Evolutionary conservation across 2,113 vertebrate species (phyloP).

Genomic region (Nerophis ophidion): DNA sequence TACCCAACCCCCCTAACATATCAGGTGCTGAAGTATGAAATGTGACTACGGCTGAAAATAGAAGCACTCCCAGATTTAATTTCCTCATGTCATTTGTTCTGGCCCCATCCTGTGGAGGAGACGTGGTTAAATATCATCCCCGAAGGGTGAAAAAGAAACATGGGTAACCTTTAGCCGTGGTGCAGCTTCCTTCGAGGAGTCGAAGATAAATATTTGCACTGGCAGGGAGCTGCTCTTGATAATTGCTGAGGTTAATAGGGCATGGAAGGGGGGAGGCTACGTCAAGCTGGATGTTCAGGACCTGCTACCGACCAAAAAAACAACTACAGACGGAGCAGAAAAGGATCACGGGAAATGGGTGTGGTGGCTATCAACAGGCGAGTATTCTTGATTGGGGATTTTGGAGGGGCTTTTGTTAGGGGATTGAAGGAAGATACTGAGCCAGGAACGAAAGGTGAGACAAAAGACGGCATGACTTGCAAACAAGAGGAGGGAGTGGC

Average conservation of each 20-base stretch:
- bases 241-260: conserved; percentile 26
- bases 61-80: conserved; percentile 43
- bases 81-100: conserved; percentile 62
- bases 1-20: conserved; percentile 13
- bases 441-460: conserved; percentile 9
- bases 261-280: not conserved
- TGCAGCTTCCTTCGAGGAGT: conserved; percentile 22
- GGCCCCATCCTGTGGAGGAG: conserved; percentile 27
- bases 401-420: conserved; percentile 19
- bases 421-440: conserved; percentile 22
- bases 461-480: conserved; percentile 20
- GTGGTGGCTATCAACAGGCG: too few relatives aligned
- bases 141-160: conserved; percentile 10
- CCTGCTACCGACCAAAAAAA: not conserved
- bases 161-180: conserved; percentile 16
- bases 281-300: not conserved
- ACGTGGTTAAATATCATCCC: conserved; percentile 49
- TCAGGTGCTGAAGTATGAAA: conserved; percentile 35
- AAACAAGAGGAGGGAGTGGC: conserved; percentile 27
- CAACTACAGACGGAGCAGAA: not conserved
- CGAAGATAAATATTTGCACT: conserved; percentile 34
- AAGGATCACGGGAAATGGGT: too few relatives aligned
- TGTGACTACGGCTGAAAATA: conserved; percentile 49
- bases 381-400: too few relatives aligned
- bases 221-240: conserved; percentile 22